phyloP scores from a whole-genome alignment of 1,140 invertebrate species.

The Oryzaephilus surinamensis region DNA sequence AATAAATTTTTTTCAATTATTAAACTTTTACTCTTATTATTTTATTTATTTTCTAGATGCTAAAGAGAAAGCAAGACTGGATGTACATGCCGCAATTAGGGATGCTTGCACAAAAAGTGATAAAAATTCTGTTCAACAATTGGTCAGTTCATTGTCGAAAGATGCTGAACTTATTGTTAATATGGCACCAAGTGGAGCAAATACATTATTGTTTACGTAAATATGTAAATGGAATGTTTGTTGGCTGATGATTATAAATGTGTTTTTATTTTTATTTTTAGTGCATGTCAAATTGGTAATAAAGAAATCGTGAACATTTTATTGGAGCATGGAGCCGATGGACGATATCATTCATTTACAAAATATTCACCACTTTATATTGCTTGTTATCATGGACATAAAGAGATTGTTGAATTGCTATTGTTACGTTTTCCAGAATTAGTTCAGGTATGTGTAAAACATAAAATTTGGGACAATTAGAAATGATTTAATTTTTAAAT shows the following conservation, averaged over 20 bases:
- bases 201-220: conserved; percentile 77
- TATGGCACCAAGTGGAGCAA: conserved; percentile 73
- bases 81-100: conserved; percentile 58
- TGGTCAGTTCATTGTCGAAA: conserved; percentile 52
- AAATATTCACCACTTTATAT: conserved; percentile 89
- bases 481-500: conserved; percentile 7
- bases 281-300: conserved; percentile 72
- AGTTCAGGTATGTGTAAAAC: conserved; percentile 43
- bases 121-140: conserved; percentile 45
- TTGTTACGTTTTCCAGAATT: conserved; percentile 59
- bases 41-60: conserved; percentile 44
- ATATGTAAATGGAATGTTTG: conserved; percentile 4
- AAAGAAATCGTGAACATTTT: conserved; percentile 69
- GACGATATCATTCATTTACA: conserved; percentile 75
- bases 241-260: background rate
- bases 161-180: conserved; percentile 68
- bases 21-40: background rate
- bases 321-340: conserved; percentile 73
- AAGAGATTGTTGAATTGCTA: conserved; percentile 69
- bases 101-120: conserved; percentile 63
- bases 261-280: conserved; percentile 38
- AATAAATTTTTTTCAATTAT: background rate
- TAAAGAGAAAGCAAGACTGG: conserved; percentile 56
- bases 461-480: background rate
- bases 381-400: conserved; percentile 75